Percentiles rank a stretch among this genome's conserved stretches.
These are phyloP conservation scores for Steinernema scapterisci DNA, from an alignment of 2,888 invertebrate genomes.

Conservation along the genomic window DNA sequence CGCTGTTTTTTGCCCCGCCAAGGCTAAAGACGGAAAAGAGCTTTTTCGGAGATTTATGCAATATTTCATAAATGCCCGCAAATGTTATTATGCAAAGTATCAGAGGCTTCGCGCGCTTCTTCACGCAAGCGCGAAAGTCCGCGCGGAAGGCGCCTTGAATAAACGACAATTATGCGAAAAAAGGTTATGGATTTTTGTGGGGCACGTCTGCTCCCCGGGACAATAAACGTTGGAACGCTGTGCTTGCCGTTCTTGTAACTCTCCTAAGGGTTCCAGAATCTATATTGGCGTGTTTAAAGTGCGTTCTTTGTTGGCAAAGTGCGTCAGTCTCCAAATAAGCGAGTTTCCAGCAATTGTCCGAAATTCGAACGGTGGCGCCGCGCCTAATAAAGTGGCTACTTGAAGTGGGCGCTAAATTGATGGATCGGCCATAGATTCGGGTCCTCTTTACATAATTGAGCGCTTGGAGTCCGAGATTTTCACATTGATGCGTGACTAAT, in stretches of 20 bases:
- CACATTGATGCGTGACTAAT: constrained; percentile 33
- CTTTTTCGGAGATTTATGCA: neutral
- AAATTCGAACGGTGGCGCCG: constrained; percentile 2
- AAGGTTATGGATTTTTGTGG: constrained; percentile 27
- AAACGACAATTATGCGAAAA: constrained; percentile 29
- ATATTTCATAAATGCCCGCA: constrained; percentile 30
- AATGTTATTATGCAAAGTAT: constrained; percentile 32
- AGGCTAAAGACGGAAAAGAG: neutral
- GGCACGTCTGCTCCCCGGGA: neutral
- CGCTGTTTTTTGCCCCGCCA: neutral
- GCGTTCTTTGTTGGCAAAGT: neutral
- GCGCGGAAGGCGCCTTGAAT: constrained; percentile 6
- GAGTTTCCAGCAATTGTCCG: neutral
- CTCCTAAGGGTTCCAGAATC: constrained; percentile 2
- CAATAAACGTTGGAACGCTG: neutral
- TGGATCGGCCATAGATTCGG: constrained; percentile 27
- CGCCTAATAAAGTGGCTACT: constrained; percentile 20
- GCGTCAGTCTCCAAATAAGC: neutral
- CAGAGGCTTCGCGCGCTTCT: constrained; percentile 17
- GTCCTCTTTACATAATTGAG: constrained; percentile 30
- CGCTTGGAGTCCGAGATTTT: constrained; percentile 28
- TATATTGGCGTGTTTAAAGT: neutral
- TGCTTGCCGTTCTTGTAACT: neutral
- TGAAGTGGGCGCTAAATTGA: constrained; percentile 22
- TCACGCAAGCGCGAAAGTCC: neutral